These are phyloP conservation scores for Elysia chlorotica DNA, from an alignment of 1,140 invertebrate genomes.

Conservation along the genomic window DNA sequence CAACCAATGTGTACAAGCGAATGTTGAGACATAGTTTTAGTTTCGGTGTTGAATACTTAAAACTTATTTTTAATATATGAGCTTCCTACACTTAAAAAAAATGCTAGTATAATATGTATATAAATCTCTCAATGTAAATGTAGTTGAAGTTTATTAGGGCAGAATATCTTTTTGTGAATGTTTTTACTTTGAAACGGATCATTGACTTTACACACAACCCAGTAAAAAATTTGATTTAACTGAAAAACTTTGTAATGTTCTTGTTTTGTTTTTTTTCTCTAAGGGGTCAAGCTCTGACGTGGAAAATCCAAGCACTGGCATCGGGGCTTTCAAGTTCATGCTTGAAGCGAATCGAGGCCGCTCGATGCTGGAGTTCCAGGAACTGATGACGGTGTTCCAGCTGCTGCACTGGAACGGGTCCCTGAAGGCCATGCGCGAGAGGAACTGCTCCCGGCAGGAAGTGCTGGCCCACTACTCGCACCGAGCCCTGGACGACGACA, in stretches of 20 bases:
- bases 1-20: too few relatives aligned
- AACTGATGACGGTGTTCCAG: conserved; percentile 96
- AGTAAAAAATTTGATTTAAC: neutral
- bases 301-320: conserved; percentile 75
- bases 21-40: too few relatives aligned
- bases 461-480: conserved; percentile 31
- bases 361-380: conserved; percentile 95
- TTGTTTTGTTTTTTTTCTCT: conserved; percentile 24
- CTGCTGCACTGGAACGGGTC: conserved; percentile 95
- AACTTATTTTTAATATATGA: too few relatives aligned
- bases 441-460: conserved; percentile 92
- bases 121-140: too few relatives aligned
- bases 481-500: conserved; percentile 84
- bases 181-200: too few relatives aligned
- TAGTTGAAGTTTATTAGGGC: too few relatives aligned
- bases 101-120: too few relatives aligned
- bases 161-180: too few relatives aligned
- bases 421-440: conserved; percentile 83
- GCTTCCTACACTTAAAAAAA: too few relatives aligned
- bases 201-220: too few relatives aligned
- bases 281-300: conserved; percentile 67
- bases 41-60: too few relatives aligned
- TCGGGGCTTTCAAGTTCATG: conserved; percentile 94
- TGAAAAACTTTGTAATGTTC: neutral
- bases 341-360: conserved; percentile 89